Percentiles rank a stretch among this genome's conserved stretches.
These are phyloP conservation scores for Amphiura filiformis DNA, from an alignment of 35 echinoderm and acorn worm genomes.

Conservation along the genomic window DNA sequence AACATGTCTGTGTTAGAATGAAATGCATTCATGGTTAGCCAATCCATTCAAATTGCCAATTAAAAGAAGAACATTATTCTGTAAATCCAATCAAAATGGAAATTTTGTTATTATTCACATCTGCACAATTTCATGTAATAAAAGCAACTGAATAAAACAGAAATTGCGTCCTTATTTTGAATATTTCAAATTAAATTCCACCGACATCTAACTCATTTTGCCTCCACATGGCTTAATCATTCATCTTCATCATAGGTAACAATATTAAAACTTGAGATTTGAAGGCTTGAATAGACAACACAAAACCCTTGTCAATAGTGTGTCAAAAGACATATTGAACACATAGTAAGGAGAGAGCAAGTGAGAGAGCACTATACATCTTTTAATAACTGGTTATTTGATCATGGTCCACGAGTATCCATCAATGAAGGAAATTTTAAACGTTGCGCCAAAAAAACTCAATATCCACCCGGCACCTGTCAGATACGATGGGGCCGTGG, in stretches of 20 bases:
- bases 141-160: too few relatives aligned
- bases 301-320: neutral
- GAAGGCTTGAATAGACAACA: neutral
- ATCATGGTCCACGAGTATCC: neutral
- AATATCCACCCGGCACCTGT: neutral
- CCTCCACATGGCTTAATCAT: neutral
- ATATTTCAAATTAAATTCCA: too few relatives aligned
- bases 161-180: too few relatives aligned
- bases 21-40: too few relatives aligned
- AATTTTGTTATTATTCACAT: too few relatives aligned
- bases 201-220: too few relatives aligned
- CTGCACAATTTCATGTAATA: too few relatives aligned
- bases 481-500: neutral
- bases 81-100: too few relatives aligned
- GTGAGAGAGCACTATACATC: neutral
- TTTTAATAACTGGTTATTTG: conserved; percentile 11
- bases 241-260: neutral
- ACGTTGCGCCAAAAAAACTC: conserved; percentile 8
- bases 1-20: too few relatives aligned
- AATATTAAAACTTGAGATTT: conserved; percentile 9
- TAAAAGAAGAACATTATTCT: too few relatives aligned
- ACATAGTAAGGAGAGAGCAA: neutral
- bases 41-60: too few relatives aligned
- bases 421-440: neutral
- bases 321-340: neutral